Percentiles rank a stretch among this genome's conserved stretches.
Conservation (phyloP, 2,797 vertebrate species). For the Stomatorhinus walkeri region DNA sequence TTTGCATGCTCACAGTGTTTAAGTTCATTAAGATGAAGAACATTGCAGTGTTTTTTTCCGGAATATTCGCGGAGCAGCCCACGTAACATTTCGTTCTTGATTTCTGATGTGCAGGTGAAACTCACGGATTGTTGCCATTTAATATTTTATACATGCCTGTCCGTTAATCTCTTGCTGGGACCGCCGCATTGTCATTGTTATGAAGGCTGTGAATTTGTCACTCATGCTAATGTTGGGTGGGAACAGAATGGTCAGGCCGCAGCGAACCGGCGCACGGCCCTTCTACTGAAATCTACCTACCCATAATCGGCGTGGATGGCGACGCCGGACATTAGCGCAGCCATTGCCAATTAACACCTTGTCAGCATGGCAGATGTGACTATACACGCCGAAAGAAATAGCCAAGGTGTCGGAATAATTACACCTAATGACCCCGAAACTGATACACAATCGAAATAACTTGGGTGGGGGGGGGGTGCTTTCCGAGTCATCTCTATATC, state of each 20-base stretch:
- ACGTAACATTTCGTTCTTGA: not conserved
- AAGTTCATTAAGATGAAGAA: not conserved
- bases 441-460: constrained; percentile 19
- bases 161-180: constrained; percentile 33
- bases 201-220: constrained; percentile 38
- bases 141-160: constrained; percentile 18
- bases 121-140: constrained; percentile 6
- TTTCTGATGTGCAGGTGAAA: constrained; percentile 20
- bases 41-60: not conserved
- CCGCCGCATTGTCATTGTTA: constrained; percentile 32
- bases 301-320: constrained; percentile 10
- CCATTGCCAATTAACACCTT: constrained; percentile 40
- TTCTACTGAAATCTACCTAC: constrained; percentile 6
- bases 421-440: constrained; percentile 38
- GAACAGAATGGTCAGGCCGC: not conserved
- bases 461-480: not conserved
- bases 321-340: constrained; percentile 26
- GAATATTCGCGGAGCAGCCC: not conserved
- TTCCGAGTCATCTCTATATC: constrained; percentile 1
- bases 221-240: constrained; percentile 35
- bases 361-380: constrained; percentile 30
- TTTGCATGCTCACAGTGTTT: not conserved
- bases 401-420: constrained; percentile 37
- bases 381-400: constrained; percentile 30
- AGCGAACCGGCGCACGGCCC: not conserved